Base-by-base conservation (phyloP, 30 jellyfish, hydroid and myxozoan genomes). In the Clytia hemisphaerica region DNA sequence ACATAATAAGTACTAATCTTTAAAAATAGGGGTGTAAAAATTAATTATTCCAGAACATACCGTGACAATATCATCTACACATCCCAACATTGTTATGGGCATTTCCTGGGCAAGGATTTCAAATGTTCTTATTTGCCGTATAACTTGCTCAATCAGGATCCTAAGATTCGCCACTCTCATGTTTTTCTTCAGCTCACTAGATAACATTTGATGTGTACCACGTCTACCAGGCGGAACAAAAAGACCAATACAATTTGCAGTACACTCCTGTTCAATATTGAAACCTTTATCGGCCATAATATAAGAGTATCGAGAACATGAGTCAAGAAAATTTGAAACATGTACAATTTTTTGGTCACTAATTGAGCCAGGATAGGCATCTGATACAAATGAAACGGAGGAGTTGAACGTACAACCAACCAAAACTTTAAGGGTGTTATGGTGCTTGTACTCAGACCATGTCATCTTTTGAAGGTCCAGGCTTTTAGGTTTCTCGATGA, bases 261-360 rank as follows among this genome's bases (percentile, higher is more conserved):
- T 18, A 7, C 72, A 62, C 36, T 71, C 82, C 24, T 26, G 38
- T n/a, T 45, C 77, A 18, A 68, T 44, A 14, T 0, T 68, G 29
- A 68, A 45, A 45, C 81, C 80, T 50, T 49, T 48, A 36, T 49
- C 79, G 12, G 78, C 82, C 80, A 71, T 71, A 18, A 71, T 19
- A 10, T 0, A 50, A 4, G 0, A 19, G 37, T 71, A 71, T 22
- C 28, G 58, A 12, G 72, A 2, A 19, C 49, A 21, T 48, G 38
- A 22, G 51, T 50, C 0, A 31, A 16, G 34, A 34, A 71, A 71
- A 19, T 45, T 25, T 28, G 19, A 18, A 6, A 9, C 53, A 67
- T 4, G 6, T 6, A 50, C 65, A 21, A 67, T 4, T 31, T 27
- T 31, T 26, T 67, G 45, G 76, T 67, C 80, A 3, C 77, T 42